Base-by-base conservation (phyloP, 2,888 invertebrate species). In the Nephrotoma guestfalica region DNA sequence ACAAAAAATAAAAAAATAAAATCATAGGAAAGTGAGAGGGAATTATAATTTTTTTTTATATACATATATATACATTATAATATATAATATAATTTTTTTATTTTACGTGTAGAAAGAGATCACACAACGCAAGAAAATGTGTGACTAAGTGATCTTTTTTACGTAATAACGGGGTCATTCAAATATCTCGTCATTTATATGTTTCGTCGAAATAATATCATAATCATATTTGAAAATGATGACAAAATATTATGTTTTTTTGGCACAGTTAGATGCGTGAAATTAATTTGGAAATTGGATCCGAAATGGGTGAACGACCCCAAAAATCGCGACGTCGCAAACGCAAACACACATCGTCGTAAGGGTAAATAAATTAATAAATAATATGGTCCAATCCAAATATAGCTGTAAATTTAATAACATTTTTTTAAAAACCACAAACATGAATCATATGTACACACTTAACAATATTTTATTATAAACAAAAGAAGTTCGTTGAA, bases 21-120 rank as follows among this genome's bases (percentile, higher is more conserved):
- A 71, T 71, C 71, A 71, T 71, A 71, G 84, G 84, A 84, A 84
- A 84, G 84, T 84, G 84, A 84, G 84, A 84, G 84, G 84, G 84
- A 84, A 84, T 84, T 84, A 84, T 84, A 42, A 15, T n/a, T 41
- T 84, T 83, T 84, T 41, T 84, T 13, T 41, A 3, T 41, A 7
- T 84, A n/a, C n/a, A n/a, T n/a, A n/a, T 84, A n/a, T 41, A 84
- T n/a, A 3, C 30, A 71, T 30, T 30, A 71, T 71, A 71, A 71
- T 30, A 71, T 47, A 47, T 71, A 71, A 71, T 57, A n/a, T n/a
- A n/a, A 30, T 57, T 51, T 51, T 51, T 15, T 57, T 57, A 18
- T 57, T 18, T 57, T 18, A 30, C 30, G 30, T 30, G 30, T 71
- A 71, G 71, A 71, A 71, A 71, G 71, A 71, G 71, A 71, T 71